Evolutionary conservation across 1,140 invertebrate species (phyloP).

Genomic region (Anoplophora glabripennis): DNA sequence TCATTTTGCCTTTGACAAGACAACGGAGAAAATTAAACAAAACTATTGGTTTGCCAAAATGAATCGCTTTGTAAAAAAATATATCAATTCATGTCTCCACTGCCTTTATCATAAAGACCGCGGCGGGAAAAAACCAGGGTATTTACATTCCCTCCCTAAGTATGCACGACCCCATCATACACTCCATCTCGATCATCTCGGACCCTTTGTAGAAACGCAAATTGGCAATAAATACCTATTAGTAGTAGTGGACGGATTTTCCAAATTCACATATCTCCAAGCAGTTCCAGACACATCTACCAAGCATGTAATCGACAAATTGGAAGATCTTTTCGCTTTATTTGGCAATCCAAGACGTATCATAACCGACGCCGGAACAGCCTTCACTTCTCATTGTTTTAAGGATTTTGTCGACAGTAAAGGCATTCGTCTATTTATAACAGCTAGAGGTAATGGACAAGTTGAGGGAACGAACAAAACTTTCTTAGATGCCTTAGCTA

Average conservation of each 20-base stretch:
- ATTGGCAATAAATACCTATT: not conserved
- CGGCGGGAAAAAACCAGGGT: constrained; percentile 7
- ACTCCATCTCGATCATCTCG: not conserved
- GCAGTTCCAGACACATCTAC: not conserved
- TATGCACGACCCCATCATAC: constrained; percentile 2
- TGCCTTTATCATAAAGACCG: constrained; percentile 14
- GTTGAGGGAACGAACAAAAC: too few relatives aligned
- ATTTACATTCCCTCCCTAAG: constrained; percentile 10
- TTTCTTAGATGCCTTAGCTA: too few relatives aligned
- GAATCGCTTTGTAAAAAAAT: constrained; percentile 15
- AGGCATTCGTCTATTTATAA: too few relatives aligned
- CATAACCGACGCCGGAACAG: too few relatives aligned
- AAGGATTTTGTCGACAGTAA: too few relatives aligned
- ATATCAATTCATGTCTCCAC: constrained; percentile 11
- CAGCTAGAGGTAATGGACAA: too few relatives aligned
- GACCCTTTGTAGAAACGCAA: not conserved
- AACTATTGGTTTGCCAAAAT: constrained; percentile 32
- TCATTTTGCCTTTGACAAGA: constrained; percentile 42
- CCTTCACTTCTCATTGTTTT: too few relatives aligned
- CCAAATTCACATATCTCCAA: not conserved
- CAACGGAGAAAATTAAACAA: constrained; percentile 31
- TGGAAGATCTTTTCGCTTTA: too few relatives aligned
- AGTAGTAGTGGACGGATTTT: not conserved
- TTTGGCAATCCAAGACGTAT: too few relatives aligned
- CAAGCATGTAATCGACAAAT: too few relatives aligned